These are phyloP conservation scores for Papilio aristodemus DNA, from an alignment of 1,140 invertebrate species.

Conservation along the genomic window DNA sequence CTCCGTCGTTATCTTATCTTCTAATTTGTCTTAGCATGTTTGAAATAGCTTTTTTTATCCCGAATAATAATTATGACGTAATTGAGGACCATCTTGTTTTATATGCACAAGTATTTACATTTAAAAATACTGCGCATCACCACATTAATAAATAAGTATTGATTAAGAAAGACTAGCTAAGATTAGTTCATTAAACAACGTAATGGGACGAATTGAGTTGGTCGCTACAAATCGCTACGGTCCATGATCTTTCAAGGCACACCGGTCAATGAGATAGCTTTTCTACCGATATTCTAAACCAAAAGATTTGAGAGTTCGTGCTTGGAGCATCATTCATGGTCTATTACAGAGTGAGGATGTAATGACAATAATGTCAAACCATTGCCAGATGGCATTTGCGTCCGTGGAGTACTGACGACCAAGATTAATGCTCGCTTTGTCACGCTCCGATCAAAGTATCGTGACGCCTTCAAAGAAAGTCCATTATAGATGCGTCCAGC, in stretches of 20 bases:
- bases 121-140: too few relatives aligned
- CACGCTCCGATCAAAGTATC: conserved; percentile 17
- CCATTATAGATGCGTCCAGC: conserved; percentile 1
- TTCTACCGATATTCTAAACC: neutral
- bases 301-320: neutral
- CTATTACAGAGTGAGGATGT: neutral
- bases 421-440: conserved; percentile 22
- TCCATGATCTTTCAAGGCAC: neutral
- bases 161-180: too few relatives aligned
- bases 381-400: conserved; percentile 14
- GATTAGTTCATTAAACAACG: neutral
- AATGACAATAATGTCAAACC: conserved; percentile 7
- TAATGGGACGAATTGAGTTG: neutral
- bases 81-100: too few relatives aligned
- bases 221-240: neutral
- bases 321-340: neutral
- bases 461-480: conserved; percentile 19
- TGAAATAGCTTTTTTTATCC: too few relatives aligned
- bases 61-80: too few relatives aligned
- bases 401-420: neutral
- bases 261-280: neutral
- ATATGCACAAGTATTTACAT: too few relatives aligned
- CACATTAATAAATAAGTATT: too few relatives aligned
- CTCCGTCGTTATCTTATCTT: too few relatives aligned
- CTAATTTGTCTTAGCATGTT: too few relatives aligned